Evolutionary conservation across 2,888 invertebrate species (phyloP).

Genomic region (Diarsia dahlii): DNA sequence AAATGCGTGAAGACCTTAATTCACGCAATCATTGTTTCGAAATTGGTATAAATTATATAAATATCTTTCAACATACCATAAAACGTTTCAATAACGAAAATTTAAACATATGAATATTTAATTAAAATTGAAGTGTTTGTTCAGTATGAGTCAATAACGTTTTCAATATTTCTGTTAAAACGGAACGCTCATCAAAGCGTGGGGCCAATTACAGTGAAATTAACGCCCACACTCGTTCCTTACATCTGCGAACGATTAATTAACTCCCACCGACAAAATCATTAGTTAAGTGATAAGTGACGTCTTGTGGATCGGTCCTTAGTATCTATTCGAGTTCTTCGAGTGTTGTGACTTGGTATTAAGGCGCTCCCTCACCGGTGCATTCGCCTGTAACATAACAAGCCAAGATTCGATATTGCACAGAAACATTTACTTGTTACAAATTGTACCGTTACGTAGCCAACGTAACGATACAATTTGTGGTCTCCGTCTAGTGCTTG

Average conservation of each 20-base stretch:
- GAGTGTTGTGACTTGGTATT: slow-evolving; percentile 26
- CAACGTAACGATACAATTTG: too few species aligned
- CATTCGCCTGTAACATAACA: neutral
- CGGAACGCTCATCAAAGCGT: slow-evolving; percentile 33
- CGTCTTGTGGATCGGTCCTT: slow-evolving; percentile 52
- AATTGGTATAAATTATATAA: slow-evolving; percentile 30
- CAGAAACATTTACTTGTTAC: neutral
- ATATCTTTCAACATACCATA: slow-evolving; percentile 2
- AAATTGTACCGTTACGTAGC: neutral
- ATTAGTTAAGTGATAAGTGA: slow-evolving; percentile 67
- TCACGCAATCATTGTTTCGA: slow-evolving; percentile 16
- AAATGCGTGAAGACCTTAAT: neutral
- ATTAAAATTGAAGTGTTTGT: slow-evolving; percentile 31
- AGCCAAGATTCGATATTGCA: neutral
- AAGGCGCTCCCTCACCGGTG: neutral
- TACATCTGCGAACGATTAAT: slow-evolving; percentile 62
- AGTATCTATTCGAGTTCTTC: slow-evolving; percentile 42
- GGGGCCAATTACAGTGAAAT: slow-evolving; percentile 43
- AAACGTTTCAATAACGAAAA: slow-evolving; percentile 6
- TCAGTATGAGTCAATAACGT: slow-evolving; percentile 38
- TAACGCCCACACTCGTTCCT: slow-evolving; percentile 43
- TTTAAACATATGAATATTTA: slow-evolving; percentile 16
- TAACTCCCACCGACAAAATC: slow-evolving; percentile 61
- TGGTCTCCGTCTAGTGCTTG: too few species aligned
- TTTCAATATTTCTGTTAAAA: slow-evolving; percentile 44